Evolutionary conservation across 2,797 vertebrate species (phyloP), one percentile per base, ranked within the genome.

Genomic region (Pelodytes ibericus): DNA sequence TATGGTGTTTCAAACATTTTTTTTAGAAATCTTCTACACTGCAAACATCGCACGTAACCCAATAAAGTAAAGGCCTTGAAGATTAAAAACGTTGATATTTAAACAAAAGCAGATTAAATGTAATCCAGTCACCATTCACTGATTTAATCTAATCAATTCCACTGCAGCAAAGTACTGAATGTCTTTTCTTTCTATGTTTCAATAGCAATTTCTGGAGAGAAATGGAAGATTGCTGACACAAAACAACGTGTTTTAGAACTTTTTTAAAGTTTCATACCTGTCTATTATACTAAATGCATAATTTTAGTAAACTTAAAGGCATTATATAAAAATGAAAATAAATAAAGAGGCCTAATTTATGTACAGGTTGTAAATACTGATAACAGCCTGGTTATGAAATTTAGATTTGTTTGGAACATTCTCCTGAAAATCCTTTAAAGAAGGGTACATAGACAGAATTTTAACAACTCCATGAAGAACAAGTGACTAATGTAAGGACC

Each of bases 101-200:
- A 24, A 53, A 33, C 65, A 68, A 56, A 31, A 29, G 0, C 4
- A 20, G n/a, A 53, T 53, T 53, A 68, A 68, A 33, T 6, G 20
- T 53, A 56, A 69, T 69, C 49, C 15, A 56, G 27, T 31, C 20
- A 56, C 15, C 30, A 36, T 25, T 57, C 25, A 24, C 41, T 49
- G 15, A 66, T 27, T 51, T 66, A 27, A 66, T 66, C 2, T 69
- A 56, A 36, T 56, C 20, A 57, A 53, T 56, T 69, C 66, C 27
- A 39, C 22, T 36, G 29, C 29, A 16, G 20, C 24, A 30, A 67
- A 29, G 31, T n/a, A 16, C 27, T n/a, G 25, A 2, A 13, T 44
- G 36, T 13, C 36, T 5, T 31, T 67, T 49, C 30, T 4, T 29
- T 4, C 47, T 24, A 24, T 68, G 49, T 53, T 24, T 53, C 20